A percentile compares a stretch with the other conserved stretches of the same genome.
Evolutionary conservation across 2,797 vertebrate genomes (phyloP).

Genomic region (Cygnus olor): DNA sequence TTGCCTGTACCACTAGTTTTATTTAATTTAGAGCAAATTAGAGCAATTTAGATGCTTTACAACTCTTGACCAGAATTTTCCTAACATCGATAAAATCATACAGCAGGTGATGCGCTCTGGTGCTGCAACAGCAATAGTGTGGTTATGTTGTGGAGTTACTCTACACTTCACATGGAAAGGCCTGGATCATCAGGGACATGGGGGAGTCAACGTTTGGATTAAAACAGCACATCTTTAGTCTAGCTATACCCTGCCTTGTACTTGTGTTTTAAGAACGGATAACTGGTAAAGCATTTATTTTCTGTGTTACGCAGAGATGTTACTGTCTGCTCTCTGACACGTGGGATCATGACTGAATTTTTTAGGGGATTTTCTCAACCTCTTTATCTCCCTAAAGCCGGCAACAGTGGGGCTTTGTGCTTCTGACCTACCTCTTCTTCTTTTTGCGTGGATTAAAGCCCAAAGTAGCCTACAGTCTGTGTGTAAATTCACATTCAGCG

Average conservation of each 20-base stretch:
- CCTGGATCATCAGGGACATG: background rate
- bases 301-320: background rate
- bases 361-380: slow-evolving; percentile 30
- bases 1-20: background rate
- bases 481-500: background rate
- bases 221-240: background rate
- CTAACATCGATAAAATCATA: background rate
- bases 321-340: background rate
- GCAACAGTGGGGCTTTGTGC: background rate
- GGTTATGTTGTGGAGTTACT: background rate
- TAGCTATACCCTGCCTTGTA: background rate
- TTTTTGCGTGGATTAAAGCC: background rate
- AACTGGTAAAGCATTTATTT: background rate
- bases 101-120: background rate
- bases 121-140: background rate
- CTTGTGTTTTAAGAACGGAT: background rate
- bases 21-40: background rate
- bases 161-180: background rate
- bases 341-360: background rate
- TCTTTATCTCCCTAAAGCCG: slow-evolving; percentile 16
- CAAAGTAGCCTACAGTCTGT: background rate
- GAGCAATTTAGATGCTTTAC: background rate
- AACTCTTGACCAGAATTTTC: background rate
- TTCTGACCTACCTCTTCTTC: background rate
- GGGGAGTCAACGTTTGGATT: background rate